Evolutionary conservation across 2,113 vertebrate genomes (phyloP).

Genomic region (Pseudorectes ferrugineus): DNA sequence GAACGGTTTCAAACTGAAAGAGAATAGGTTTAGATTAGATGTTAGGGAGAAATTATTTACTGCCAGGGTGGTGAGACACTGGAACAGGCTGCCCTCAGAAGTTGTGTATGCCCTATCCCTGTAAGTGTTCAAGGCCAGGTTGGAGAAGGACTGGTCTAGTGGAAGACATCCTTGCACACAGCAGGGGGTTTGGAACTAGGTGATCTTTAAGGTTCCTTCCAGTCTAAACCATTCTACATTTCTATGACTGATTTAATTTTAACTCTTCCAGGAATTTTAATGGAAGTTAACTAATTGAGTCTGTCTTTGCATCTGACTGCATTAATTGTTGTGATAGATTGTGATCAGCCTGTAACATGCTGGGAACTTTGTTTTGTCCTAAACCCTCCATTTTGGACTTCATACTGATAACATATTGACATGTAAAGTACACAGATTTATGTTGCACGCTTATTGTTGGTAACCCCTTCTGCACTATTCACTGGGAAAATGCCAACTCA

Average conservation of each 20-base stretch:
- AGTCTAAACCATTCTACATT: not conserved
- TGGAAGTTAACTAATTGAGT: not conserved
- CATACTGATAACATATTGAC: not conserved
- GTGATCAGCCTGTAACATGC: not conserved
- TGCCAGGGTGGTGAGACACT: not conserved
- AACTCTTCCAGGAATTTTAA: not conserved
- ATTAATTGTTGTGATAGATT: not conserved
- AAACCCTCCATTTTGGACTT: not conserved
- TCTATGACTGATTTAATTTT: not conserved
- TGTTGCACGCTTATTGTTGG: rapidly evolving
- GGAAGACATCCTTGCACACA: not conserved
- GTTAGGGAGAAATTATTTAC: not conserved
- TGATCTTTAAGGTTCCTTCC: not conserved
- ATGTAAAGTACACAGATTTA: not conserved
- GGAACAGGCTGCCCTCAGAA: not conserved
- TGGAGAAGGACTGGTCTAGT: not conserved
- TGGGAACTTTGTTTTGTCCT: not conserved
- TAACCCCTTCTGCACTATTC: not conserved
- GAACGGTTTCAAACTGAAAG: not conserved
- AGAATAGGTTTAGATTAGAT: not conserved
- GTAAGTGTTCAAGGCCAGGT: not conserved
- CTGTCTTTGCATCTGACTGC: not conserved
- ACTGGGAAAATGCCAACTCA: not conserved
- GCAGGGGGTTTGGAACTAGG: rapidly evolving
- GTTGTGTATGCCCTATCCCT: rapidly evolving